These are phyloP conservation scores for Telmatherina bonti DNA, from an alignment of 2,797 vertebrate species.

Conservation along the genomic window DNA sequence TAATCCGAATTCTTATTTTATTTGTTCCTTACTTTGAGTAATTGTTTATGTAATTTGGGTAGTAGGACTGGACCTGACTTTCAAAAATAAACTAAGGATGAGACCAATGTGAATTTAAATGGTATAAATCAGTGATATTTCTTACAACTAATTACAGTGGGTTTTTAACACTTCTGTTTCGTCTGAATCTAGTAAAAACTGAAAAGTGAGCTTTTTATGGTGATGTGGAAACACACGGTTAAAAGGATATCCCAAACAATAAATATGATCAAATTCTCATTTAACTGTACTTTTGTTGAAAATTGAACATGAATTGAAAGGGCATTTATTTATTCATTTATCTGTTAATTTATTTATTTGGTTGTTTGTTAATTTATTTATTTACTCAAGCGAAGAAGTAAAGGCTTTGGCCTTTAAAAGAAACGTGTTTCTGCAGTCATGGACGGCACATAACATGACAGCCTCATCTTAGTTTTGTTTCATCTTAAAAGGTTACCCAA, in stretches of 20 bases:
- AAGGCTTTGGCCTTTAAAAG: constrained; percentile 25
- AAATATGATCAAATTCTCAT: neutral
- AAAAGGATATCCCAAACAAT: neutral
- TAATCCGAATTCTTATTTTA: no score
- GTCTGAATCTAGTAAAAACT: neutral
- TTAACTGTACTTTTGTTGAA: neutral
- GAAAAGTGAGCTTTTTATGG: neutral
- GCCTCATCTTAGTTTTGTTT: neutral
- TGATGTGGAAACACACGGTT: neutral
- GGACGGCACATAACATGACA: neutral
- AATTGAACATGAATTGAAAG: neutral
- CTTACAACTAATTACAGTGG: no score
- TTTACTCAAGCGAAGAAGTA: constrained; percentile 1
- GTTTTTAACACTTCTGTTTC: neutral
- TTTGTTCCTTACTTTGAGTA: no score
- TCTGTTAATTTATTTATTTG: no score
- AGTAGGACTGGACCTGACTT: no score
- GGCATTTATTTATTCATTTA: no score
- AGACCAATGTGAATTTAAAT: neutral
- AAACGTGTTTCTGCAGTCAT: neutral
- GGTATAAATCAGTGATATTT: neutral
- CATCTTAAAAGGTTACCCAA: no score
- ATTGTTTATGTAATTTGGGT: no score
- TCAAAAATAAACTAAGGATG: neutral
- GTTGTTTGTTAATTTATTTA: no score